These are phyloP conservation scores for Pseudococcus viburni DNA, from an alignment of 2,888 invertebrate species.

Conservation along the genomic window DNA sequence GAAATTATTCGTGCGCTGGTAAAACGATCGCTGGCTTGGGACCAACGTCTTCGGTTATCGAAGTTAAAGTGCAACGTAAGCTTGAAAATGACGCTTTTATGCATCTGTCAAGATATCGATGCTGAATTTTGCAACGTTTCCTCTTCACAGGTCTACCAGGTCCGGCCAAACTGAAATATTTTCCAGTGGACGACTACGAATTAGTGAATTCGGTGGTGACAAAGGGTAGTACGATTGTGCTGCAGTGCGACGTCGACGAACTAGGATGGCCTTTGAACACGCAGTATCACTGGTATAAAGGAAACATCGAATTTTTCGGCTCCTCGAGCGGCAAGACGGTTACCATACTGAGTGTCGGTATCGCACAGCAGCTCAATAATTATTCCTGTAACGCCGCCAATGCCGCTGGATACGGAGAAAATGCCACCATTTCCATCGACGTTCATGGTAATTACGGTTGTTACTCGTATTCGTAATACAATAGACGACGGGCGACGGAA, in stretches of 20 bases:
- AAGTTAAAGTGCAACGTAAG: slow-evolving; percentile 87
- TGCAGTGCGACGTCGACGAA: slow-evolving; percentile 87
- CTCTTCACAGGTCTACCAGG: slow-evolving; percentile 83
- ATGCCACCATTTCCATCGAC: slow-evolving; percentile 79
- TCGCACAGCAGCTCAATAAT: slow-evolving; percentile 86
- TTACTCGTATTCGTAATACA: too few relatives aligned
- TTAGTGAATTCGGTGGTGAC: slow-evolving; percentile 81
- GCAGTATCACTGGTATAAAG: slow-evolving; percentile 80
- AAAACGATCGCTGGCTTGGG: slow-evolving; percentile 87
- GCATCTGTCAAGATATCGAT: background rate
- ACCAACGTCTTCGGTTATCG: slow-evolving; percentile 81
- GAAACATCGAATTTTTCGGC: slow-evolving; percentile 75
- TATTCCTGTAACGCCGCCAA: slow-evolving; percentile 91
- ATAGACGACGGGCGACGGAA: background rate
- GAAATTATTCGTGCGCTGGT: slow-evolving; percentile 94
- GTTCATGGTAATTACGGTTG: slow-evolving; percentile 76
- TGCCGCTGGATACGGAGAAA: slow-evolving; percentile 84
- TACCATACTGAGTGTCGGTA: slow-evolving; percentile 77
- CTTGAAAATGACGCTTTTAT: slow-evolving; percentile 68
- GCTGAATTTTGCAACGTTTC: background rate
- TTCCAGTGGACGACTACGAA: slow-evolving; percentile 79
- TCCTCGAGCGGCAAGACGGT: slow-evolving; percentile 74
- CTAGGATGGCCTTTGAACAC: slow-evolving; percentile 81
- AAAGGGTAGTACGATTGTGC: slow-evolving; percentile 86
- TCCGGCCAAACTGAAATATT: slow-evolving; percentile 82